Evolutionary conservation across 2,888 invertebrate genomes (phyloP).

Genomic region (Julus scandinavius): DNA sequence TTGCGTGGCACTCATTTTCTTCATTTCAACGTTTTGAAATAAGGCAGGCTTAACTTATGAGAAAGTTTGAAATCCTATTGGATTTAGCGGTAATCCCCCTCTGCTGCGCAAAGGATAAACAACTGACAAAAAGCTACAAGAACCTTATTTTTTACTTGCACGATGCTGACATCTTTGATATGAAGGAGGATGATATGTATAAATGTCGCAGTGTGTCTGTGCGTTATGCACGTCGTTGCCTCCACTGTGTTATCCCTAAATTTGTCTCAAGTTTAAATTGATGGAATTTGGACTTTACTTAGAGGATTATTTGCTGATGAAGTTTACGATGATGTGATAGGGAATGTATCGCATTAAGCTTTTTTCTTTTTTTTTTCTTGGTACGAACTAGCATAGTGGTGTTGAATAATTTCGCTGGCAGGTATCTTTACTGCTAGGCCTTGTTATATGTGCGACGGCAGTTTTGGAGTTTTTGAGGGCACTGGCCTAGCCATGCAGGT

Average conservation of each 20-base stretch:
- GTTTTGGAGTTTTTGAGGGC: neutral
- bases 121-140: neutral
- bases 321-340: too few species aligned
- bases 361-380: neutral
- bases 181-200: neutral
- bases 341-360: too few species aligned
- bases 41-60: neutral
- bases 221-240: neutral
- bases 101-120: constrained; percentile 14
- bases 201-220: neutral
- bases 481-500: neutral
- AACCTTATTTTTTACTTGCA: neutral
- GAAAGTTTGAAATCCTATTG: constrained; percentile 10
- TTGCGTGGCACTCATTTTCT: neutral
- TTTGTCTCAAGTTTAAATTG: neutral
- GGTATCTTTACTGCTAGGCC: neutral
- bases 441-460: neutral
- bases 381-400: too few species aligned
- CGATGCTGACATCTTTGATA: constrained; percentile 6
- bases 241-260: neutral
- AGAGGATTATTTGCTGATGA: too few species aligned
- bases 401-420: too few species aligned
- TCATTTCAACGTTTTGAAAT: constrained; percentile 5
- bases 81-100: neutral
- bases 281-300: neutral